phyloP scores from a whole-genome alignment of 1,140 invertebrate species.

The Elymnias hypermnestra region DNA sequence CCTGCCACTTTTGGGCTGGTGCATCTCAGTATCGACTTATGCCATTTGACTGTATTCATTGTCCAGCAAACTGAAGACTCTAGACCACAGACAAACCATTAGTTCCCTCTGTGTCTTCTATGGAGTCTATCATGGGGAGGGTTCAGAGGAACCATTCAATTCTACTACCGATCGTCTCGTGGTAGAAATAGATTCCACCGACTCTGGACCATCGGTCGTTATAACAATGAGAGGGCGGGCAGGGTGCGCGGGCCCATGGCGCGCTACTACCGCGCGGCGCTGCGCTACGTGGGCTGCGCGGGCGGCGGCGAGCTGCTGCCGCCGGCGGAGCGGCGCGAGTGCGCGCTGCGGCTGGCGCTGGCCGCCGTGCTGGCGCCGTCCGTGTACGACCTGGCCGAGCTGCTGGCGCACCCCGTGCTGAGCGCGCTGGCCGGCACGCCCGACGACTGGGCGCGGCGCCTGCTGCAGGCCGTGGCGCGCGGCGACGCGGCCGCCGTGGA shows the following conservation, averaged over 20 bases:
- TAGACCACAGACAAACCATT: no score
- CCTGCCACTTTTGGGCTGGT: no score
- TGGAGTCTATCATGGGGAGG: no score
- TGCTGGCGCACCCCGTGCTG: slow-evolving; percentile 96
- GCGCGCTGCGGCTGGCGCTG: slow-evolving; percentile 93
- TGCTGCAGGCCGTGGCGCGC: slow-evolving; percentile 94
- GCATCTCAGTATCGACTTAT: no score
- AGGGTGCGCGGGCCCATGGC: slow-evolving; percentile 91
- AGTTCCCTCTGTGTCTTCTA: no score
- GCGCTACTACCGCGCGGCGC: slow-evolving; percentile 95
- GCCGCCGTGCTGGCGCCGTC: slow-evolving; percentile 96
- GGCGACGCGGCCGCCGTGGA: slow-evolving; percentile 94
- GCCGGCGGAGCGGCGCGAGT: slow-evolving; percentile 84
- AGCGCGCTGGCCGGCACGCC: slow-evolving; percentile 88
- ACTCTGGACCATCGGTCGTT: no score
- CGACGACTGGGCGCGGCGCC: slow-evolving; percentile 92
- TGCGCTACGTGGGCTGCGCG: slow-evolving; percentile 96
- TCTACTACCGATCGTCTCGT: no score
- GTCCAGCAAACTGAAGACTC: no score
- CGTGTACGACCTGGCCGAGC: slow-evolving; percentile 98
- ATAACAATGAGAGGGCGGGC: no score
- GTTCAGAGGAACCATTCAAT: no score
- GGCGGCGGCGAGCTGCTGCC: slow-evolving; percentile 82
- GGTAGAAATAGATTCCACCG: no score
- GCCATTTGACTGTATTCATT: no score